Conservation (phyloP, 2,888 invertebrate species). For the Abscondita cerata region DNA sequence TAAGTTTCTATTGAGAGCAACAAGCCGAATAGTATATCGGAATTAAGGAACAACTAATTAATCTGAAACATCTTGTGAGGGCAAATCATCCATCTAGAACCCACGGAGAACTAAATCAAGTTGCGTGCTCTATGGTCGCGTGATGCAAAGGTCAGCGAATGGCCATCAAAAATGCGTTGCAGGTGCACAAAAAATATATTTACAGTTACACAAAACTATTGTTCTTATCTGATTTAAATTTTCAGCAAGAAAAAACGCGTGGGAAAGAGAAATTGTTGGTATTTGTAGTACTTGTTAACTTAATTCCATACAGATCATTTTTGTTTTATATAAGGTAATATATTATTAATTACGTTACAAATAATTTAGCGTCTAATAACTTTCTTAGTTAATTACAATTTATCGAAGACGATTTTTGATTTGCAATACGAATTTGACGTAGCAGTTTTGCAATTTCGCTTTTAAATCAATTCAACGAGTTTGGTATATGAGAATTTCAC, state of each 20-base stretch:
- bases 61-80: constrained; percentile 32
- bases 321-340: constrained; percentile 10
- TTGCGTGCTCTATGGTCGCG: constrained; percentile 37
- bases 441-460: constrained; percentile 27
- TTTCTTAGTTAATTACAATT: constrained; percentile 19
- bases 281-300: constrained; percentile 20
- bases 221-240: constrained; percentile 36
- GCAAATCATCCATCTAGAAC: constrained; percentile 30
- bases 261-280: constrained; percentile 31
- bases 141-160: constrained; percentile 31
- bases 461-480: constrained; percentile 32
- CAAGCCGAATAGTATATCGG: background rate
- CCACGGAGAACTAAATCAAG: constrained; percentile 34
- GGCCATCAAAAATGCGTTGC: constrained; percentile 35
- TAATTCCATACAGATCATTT: background rate
- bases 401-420: constrained; percentile 14
- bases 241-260: constrained; percentile 28
- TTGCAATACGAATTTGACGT: constrained; percentile 17
- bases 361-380: constrained; percentile 25
- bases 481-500: constrained; percentile 32
- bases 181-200: constrained; percentile 35
- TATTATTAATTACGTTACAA: constrained; percentile 19
- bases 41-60: constrained; percentile 24
- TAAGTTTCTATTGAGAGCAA: background rate
- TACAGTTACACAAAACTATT: constrained; percentile 36